Base-by-base conservation (phyloP, 2,888 invertebrate species). In the Homarus gammarus region DNA sequence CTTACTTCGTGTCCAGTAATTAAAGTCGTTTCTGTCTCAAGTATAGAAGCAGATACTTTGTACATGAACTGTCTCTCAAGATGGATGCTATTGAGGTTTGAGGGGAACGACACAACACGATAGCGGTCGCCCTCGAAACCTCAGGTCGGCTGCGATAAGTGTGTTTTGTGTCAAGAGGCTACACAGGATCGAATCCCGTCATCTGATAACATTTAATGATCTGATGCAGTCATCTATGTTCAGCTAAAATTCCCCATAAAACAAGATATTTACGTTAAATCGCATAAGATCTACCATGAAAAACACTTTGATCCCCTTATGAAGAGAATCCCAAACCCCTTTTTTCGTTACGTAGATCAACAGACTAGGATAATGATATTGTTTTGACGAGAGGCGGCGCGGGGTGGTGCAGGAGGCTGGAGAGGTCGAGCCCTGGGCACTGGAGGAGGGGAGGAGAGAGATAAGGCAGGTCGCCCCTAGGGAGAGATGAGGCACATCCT, bases 101-200 rank as follows among this genome's bases (percentile, higher is more conserved):
- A n/a, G n/a, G n/a, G n/a, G n/a, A n/a, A n/a, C n/a, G n/a, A n/a
- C n/a, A n/a, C 49, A 49, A 12, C 49, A 12, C 18, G 33, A 31
- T 31, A 36, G n/a, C 36, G 36, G n/a, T 64, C 70, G 38, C 68
- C 31, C 70, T 27, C 82, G 10, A 12, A 12, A 68, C 68, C 82
- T 82, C 82, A 82, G 82, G 82, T 82, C 82, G 70, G 68, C 82
- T 40, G 82, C 27, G 82, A 82, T 82, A 82, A 82, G 82, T 40
- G 68, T 70, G 82, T 70, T n/a, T 82, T 68, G 82, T 73, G 40
- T 73, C 38, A 73, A 82, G 82, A 70, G 82, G 82, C 68, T 22
- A 12, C 56, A 81, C 81, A 81, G 64, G 81, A 81, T 81, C 81
- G 81, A 81, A 81, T 38, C 81, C 64, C 64, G 33, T n/a, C 51